Evolutionary conservation across 2,888 invertebrate genomes (phyloP).

Genomic region (Chymomyza caudatula): DNA sequence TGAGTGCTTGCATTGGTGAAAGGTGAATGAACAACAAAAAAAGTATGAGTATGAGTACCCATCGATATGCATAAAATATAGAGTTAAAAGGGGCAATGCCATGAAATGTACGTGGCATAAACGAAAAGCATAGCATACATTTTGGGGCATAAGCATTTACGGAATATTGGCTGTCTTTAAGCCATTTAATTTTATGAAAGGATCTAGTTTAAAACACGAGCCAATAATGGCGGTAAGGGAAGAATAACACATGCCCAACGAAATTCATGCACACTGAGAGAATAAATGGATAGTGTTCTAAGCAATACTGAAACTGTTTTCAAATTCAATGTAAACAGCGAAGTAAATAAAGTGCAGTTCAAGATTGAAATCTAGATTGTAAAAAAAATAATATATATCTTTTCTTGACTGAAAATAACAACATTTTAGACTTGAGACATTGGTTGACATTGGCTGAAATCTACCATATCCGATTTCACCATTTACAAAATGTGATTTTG

Average conservation of each 20-base stretch:
- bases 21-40: conserved; percentile 58
- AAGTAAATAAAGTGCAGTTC: no score
- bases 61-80: conserved; percentile 37
- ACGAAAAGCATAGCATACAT: conserved; percentile 34
- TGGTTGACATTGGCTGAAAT: no score
- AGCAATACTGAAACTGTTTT: no score
- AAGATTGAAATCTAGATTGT: no score
- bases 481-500: no score
- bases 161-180: conserved; percentile 53
- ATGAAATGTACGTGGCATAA: conserved; percentile 36
- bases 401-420: no score
- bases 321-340: no score
- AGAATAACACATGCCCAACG: background rate
- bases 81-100: conserved; percentile 31
- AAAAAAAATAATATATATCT: no score
- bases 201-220: conserved; percentile 1
- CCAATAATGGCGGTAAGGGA: background rate
- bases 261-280: background rate
- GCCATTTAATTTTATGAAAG: conserved; percentile 63
- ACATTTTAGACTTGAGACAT: no score
- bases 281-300: background rate
- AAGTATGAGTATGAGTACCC: background rate
- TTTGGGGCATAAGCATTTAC: conserved; percentile 17
- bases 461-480: no score
- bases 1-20: conserved; percentile 17